Percentiles rank a stretch among this genome's conserved stretches.
Conservation (phyloP, 2,888 invertebrate genomes). For the Ormyrus nitidulus region DNA sequence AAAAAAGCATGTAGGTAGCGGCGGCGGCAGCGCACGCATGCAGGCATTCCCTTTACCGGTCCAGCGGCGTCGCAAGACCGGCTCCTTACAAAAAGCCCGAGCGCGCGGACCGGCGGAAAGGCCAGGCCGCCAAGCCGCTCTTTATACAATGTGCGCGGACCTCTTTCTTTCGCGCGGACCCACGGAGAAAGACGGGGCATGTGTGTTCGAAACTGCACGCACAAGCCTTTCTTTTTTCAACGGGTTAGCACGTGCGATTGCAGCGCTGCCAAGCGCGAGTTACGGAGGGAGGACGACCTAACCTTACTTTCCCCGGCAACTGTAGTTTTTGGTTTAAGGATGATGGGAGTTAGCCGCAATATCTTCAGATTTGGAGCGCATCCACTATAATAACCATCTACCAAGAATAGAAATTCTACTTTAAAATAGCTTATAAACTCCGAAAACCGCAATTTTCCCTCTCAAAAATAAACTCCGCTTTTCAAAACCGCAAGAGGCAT, state of each 20-base stretch:
- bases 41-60: slow-evolving; percentile 41
- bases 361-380: too few species aligned
- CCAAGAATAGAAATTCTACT: too few species aligned
- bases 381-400: too few species aligned
- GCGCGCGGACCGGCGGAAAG: not conserved
- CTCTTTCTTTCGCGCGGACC: not conserved
- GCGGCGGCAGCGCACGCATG: not conserved
- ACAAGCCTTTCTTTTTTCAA: not conserved
- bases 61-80: slow-evolving; percentile 55
- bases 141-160: slow-evolving; percentile 27
- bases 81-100: slow-evolving; percentile 52
- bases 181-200: not conserved
- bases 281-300: not conserved
- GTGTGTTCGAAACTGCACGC: not conserved
- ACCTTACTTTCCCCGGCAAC: not conserved
- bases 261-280: not conserved
- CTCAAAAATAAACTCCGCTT: slow-evolving; percentile 25
- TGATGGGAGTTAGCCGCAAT: too few species aligned
- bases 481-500: not conserved
- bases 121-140: not conserved
- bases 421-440: too few species aligned
- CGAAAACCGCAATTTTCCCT: not conserved
- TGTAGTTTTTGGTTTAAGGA: too few species aligned
- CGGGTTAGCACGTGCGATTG: not conserved
- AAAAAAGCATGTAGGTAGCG: not conserved